Evolutionary conservation across 2,797 vertebrate species (phyloP).

Genomic region (Lates japonicus): DNA sequence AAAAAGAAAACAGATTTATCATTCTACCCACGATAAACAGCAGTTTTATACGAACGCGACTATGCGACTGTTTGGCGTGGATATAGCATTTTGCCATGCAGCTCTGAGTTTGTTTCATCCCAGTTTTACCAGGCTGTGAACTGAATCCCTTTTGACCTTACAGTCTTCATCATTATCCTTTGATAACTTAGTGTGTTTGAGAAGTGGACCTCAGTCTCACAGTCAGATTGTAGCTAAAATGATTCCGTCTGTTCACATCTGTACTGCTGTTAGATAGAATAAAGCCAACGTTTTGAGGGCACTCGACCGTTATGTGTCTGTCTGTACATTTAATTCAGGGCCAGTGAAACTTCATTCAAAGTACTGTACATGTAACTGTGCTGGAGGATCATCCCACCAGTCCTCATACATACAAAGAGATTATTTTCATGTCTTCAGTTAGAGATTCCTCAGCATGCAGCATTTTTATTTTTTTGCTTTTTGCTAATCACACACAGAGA

Average conservation of each 20-base stretch:
- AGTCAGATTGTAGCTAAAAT: constrained; percentile 73
- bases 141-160: constrained; percentile 74
- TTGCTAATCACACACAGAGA: constrained; percentile 19
- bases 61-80: constrained; percentile 46
- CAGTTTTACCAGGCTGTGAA: constrained; percentile 65
- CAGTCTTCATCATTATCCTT: constrained; percentile 59
- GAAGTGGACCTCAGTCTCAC: constrained; percentile 51
- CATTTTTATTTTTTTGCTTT: constrained; percentile 6
- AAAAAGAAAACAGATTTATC: neutral
- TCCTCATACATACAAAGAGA: constrained; percentile 4
- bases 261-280: constrained; percentile 81
- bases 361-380: constrained; percentile 42
- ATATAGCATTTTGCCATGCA: constrained; percentile 68
- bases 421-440: constrained; percentile 12
- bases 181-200: constrained; percentile 49
- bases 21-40: constrained; percentile 15
- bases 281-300: constrained; percentile 71
- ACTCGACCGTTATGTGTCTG: constrained; percentile 60
- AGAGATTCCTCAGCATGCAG: constrained; percentile 20
- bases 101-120: constrained; percentile 59
- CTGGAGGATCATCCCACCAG: constrained; percentile 19
- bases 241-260: constrained; percentile 67
- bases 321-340: constrained; percentile 70
- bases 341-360: constrained; percentile 34
- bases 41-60: constrained; percentile 51